Evolutionary conservation across 2,888 invertebrate genomes (phyloP), one percentile per base, ranked within the genome.

Genomic region (Eilema griseolum): DNA sequence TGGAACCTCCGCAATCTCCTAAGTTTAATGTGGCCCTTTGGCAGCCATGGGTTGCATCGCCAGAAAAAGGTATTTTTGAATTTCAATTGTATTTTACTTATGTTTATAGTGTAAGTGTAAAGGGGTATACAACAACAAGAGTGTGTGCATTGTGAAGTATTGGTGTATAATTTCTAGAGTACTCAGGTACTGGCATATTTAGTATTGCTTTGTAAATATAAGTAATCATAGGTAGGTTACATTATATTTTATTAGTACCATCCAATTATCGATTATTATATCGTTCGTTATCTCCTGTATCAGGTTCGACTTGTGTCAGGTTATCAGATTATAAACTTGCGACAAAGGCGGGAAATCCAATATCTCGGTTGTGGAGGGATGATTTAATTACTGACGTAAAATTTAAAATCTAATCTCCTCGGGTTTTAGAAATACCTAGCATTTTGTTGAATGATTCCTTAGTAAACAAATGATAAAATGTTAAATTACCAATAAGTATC

Each of bases 1-100:
- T 95, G 95, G 95, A 95, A 82, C 95, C 95, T 46, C 95, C 95
- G 57, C 92, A 95, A 70, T 95, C 95, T 26, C 95, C 95, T 11
- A 95, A 95, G 81, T 95, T 95, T 85, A 95, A 95, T 83, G 69
- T 95, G 86, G 90, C 95, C 69, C 83, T 95, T 60, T 95, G 95
- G 95, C 95, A 95, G 76, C 95, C 95, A 52, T 95, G 95, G 95
- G 83, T 93, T 70, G 81, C 89, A 23, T 92, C 93, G 61, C 90
- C 93, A 31, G 88, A 89, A 71, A 94, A 93, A 95, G 95, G 94
- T 94, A 86, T n/a, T 66, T 69, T 67, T 41, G 20, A 62, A 14
- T 37, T 20, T 11, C 20, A 41, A 62, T 41, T 3, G 2, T 41
- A 41, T 73, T 64, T 66, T 41, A 28, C 1, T 12, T 63, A 2